Conservation (phyloP, 2,797 vertebrate species). For the Lacerta viridis region DNA sequence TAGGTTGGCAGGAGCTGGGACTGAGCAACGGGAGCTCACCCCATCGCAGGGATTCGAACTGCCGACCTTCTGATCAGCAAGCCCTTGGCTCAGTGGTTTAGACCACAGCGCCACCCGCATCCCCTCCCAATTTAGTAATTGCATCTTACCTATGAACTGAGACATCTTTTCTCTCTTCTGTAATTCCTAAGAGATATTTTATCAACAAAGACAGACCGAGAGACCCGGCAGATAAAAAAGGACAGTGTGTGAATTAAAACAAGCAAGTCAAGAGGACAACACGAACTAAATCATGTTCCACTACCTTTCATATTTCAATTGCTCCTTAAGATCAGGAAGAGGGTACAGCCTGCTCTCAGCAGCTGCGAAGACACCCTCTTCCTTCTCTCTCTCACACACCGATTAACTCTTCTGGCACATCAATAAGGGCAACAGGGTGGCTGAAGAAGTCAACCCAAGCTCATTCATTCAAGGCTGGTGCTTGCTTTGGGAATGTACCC, state of each 20-base stretch:
- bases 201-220: conserved; percentile 69
- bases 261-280: conserved; percentile 73
- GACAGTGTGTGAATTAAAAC: conserved; percentile 68
- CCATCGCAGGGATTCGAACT: too few species aligned
- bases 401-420: not conserved
- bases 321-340: conserved; percentile 53
- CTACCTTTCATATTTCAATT: conserved; percentile 75
- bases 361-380: conserved; percentile 4
- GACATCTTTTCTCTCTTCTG: conserved; percentile 58
- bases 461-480: not conserved
- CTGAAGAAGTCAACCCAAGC: conserved; percentile 15
- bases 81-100: too few species aligned
- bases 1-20: too few species aligned
- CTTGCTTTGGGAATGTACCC: not conserved
- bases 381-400: not conserved
- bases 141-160: conserved; percentile 70
- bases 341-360: not conserved
- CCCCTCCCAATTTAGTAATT: conserved; percentile 52
- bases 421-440: not conserved
- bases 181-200: conserved; percentile 67
- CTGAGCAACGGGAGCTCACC: too few species aligned
- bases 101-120: not conserved
- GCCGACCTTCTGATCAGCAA: too few species aligned
- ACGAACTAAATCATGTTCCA: conserved; percentile 73
- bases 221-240: conserved; percentile 69